Percentiles rank a stretch among this genome's conserved stretches.
phyloP scores from a whole-genome alignment of 2,888 invertebrate genomes.

The Drosophila pullipes region DNA sequence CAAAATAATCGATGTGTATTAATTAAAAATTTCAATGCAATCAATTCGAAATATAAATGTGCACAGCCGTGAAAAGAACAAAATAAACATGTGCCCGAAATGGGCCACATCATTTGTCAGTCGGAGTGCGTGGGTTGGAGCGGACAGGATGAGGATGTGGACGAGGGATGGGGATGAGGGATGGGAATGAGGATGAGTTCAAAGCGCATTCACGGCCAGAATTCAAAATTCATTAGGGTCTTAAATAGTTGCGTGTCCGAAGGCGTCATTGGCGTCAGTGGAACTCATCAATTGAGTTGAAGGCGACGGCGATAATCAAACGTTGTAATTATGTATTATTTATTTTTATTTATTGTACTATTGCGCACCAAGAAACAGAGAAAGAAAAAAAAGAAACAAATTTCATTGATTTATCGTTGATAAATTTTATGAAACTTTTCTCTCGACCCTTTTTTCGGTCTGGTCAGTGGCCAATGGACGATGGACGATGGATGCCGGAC shows the following conservation, averaged over 20 bases:
- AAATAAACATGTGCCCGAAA: conserved; percentile 31
- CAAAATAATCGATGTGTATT: conserved; percentile 39
- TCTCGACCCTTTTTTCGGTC: conserved; percentile 50
- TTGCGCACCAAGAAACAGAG: conserved; percentile 43
- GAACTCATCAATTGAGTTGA: conserved; percentile 46
- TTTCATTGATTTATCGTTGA: conserved; percentile 76
- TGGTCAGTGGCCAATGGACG: conserved; percentile 8
- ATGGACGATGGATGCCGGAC: neutral
- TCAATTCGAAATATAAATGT: conserved; percentile 56
- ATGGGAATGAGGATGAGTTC: neutral
- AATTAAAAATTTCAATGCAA: conserved; percentile 75
- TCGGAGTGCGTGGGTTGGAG: conserved; percentile 19
- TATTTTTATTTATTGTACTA: conserved; percentile 78
- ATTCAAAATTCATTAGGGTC: conserved; percentile 31
- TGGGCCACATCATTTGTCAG: conserved; percentile 70
- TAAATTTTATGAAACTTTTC: conserved; percentile 72
- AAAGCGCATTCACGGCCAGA: conserved; percentile 14
- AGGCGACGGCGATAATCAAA: conserved; percentile 57
- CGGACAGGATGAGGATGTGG: conserved; percentile 1
- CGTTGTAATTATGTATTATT: conserved; percentile 79
- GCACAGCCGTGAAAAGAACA: conserved; percentile 4
- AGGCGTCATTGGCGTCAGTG: conserved; percentile 69
- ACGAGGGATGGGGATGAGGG: neutral
- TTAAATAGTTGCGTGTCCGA: conserved; percentile 24
- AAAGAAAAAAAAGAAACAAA: conserved; percentile 5